A percentile compares a stretch with the other conserved stretches of the same genome.
Evolutionary conservation across 2,113 vertebrate genomes (phyloP).

Genomic region (Procavia capensis): DNA sequence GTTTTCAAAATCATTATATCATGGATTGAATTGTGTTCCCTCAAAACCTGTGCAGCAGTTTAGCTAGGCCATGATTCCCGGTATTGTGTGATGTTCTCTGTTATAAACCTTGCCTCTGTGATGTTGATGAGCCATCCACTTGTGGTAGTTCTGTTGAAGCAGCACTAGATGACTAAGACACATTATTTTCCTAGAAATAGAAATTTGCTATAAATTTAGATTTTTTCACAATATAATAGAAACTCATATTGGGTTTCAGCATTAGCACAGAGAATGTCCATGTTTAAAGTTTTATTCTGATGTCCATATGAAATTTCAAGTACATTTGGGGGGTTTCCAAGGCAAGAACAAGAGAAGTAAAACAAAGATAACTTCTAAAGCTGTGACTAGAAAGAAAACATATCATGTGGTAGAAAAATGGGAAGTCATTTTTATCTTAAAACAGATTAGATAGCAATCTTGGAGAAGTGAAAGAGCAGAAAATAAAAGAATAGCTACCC

Average conservation of each 20-base stretch:
- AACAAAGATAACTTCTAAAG: constrained; percentile 33
- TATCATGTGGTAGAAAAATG: background rate
- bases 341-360: constrained; percentile 7
- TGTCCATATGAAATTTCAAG: background rate
- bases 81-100: too few species aligned
- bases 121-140: too few species aligned
- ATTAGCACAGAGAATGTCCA: background rate
- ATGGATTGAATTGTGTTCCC: too few species aligned
- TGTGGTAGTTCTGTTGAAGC: too few species aligned
- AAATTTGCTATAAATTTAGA: constrained; percentile 4
- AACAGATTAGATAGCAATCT: constrained; percentile 13
- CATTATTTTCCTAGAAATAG: constrained; percentile 9
- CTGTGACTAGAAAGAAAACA: background rate
- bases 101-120: too few species aligned
- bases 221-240: background rate
- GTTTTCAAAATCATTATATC: background rate
- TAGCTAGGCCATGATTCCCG: too few species aligned
- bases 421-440: constrained; percentile 2
- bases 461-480: background rate
- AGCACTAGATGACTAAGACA: too few species aligned
- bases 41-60: too few species aligned
- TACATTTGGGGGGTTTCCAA: background rate
- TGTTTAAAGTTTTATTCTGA: background rate
- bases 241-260: background rate
- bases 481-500: background rate